These are phyloP conservation scores for Epirrhoe alternata DNA, from an alignment of 2,888 invertebrate genomes.

Conservation along the genomic window DNA sequence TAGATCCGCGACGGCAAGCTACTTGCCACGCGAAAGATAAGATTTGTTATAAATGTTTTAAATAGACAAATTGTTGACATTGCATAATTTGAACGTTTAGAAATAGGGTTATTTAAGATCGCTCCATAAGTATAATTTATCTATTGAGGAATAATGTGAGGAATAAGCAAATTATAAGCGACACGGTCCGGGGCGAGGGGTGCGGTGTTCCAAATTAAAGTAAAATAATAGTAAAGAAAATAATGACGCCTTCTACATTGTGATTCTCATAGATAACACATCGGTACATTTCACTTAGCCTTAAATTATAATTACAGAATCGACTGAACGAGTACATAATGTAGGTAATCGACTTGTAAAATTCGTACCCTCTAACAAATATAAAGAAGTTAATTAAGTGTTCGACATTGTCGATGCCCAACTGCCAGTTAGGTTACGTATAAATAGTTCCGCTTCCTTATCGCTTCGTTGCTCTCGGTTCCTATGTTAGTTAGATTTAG, in stretches of 20 bases:
- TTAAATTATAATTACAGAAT: constrained; percentile 68
- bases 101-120: constrained; percentile 85
- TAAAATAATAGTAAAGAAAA: constrained; percentile 65
- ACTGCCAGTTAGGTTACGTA: constrained; percentile 77
- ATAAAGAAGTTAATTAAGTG: constrained; percentile 63
- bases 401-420: constrained; percentile 69
- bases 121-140: constrained; percentile 85
- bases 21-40: constrained; percentile 58
- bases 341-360: constrained; percentile 61
- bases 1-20: constrained; percentile 53
- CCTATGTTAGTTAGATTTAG: constrained; percentile 80
- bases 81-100: constrained; percentile 84
- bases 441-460: constrained; percentile 56
- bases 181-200: constrained; percentile 76
- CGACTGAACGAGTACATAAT: constrained; percentile 74
- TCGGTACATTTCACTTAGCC: constrained; percentile 78
- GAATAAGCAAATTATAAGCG: constrained; percentile 77
- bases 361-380: constrained; percentile 67
- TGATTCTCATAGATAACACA: constrained; percentile 80
- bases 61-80: constrained; percentile 82
- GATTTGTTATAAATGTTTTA: constrained; percentile 79
- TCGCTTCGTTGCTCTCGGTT: constrained; percentile 65
- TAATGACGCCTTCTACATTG: constrained; percentile 74
- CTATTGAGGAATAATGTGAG: constrained; percentile 77
- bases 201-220: constrained; percentile 76